Conservation (phyloP, 1,140 invertebrate genomes). For the Saccostrea echinata region DNA sequence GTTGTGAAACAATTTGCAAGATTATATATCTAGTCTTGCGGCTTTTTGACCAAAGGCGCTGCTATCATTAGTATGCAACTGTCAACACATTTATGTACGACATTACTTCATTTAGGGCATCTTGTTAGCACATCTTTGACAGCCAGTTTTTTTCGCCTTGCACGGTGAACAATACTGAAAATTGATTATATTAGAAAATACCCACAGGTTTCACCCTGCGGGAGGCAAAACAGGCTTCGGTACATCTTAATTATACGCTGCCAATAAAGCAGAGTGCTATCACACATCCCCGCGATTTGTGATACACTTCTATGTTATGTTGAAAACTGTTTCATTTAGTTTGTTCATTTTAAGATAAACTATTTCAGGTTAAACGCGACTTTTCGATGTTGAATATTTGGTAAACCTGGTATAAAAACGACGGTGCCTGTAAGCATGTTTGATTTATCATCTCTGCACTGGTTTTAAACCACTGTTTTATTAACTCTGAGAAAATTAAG, state of each 20-base stretch:
- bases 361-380: no score
- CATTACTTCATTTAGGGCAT: slow-evolving; percentile 20
- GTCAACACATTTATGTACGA: slow-evolving; percentile 20
- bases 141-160: background rate
- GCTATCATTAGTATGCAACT: background rate
- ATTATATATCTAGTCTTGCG: slow-evolving; percentile 15
- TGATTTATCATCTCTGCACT: slow-evolving; percentile 32
- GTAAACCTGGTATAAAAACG: background rate
- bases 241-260: slow-evolving; percentile 17
- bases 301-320: slow-evolving; percentile 1
- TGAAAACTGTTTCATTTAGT: background rate
- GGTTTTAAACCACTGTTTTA: slow-evolving; percentile 32
- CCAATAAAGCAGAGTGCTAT: slow-evolving; percentile 3
- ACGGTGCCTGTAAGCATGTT: background rate
- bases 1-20: slow-evolving; percentile 32
- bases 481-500: slow-evolving; percentile 34
- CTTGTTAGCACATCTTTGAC: slow-evolving; percentile 4
- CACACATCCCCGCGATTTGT: background rate
- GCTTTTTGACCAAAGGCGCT: slow-evolving; percentile 17
- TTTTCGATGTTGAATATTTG: background rate
- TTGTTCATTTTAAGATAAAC: background rate
- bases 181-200: slow-evolving; percentile 31
- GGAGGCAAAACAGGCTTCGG: slow-evolving; percentile 20
- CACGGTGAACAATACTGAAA: slow-evolving; percentile 8
- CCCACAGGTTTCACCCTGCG: slow-evolving; percentile 28